Evolutionary conservation across 1,140 invertebrate species (phyloP).

Genomic region (Teleogryllus occipitalis): DNA sequence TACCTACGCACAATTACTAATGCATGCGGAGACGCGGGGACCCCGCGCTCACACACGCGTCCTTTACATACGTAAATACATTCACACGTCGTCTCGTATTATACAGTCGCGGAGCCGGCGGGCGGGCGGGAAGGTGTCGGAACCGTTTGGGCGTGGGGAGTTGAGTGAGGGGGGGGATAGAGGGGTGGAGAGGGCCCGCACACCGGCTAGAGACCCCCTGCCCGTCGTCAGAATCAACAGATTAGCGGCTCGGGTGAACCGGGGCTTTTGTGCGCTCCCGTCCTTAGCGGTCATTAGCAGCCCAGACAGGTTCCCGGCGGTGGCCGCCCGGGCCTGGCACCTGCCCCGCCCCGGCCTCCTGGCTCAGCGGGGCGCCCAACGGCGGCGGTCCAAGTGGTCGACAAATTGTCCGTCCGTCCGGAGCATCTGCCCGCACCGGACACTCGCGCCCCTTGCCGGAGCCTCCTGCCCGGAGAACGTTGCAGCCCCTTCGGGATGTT

Average conservation of each 20-base stretch:
- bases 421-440: too few species aligned
- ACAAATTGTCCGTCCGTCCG: not conserved
- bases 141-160: not conserved
- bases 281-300: not conserved
- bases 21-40: not conserved
- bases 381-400: not conserved
- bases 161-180: not conserved
- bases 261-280: not conserved
- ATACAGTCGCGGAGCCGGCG: not conserved
- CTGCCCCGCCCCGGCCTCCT: not conserved
- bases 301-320: not conserved
- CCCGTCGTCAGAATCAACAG: not conserved
- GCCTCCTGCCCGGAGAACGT: too few species aligned
- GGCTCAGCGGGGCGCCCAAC: not conserved
- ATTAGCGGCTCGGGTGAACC: not conserved
- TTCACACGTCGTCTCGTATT: not conserved
- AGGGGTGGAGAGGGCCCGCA: too few species aligned
- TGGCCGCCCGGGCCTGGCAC: not conserved
- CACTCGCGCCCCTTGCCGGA: too few species aligned
- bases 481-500: too few species aligned
- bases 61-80: not conserved
- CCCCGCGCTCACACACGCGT: not conserved
- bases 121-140: not conserved
- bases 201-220: not conserved
- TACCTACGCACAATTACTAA: constrained; percentile 4